Evolutionary conservation across 2,797 vertebrate species (phyloP).

Genomic region (Sitta carolinensis): DNA sequence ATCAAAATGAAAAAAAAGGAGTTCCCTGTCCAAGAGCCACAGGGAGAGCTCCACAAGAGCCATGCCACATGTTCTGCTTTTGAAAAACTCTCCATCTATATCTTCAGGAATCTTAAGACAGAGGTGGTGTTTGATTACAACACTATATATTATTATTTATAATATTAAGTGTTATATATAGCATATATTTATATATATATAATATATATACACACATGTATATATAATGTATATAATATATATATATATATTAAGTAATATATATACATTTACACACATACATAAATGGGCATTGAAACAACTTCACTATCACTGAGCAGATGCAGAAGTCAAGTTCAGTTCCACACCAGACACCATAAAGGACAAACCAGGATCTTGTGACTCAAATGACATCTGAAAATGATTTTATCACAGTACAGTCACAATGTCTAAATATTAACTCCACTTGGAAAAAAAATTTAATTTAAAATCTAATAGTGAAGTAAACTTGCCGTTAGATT

Average conservation of each 20-base stretch:
- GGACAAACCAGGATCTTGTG: not conserved
- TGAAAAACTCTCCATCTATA: not conserved
- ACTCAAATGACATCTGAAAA: not conserved
- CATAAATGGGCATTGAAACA: not conserved
- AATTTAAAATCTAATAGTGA: not conserved
- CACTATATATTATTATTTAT: not conserved
- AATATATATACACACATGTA: too few species aligned
- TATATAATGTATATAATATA: too few species aligned
- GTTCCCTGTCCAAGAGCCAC: not conserved
- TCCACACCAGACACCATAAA: not conserved
- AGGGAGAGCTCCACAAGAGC: not conserved
- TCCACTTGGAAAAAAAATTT: not conserved
- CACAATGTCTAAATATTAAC: not conserved
- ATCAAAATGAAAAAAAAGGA: not conserved
- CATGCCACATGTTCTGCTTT: not conserved
- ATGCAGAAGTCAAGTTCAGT: not conserved
- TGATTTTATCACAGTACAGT: not conserved
- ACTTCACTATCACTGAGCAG: not conserved
- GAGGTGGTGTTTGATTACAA: not conserved
- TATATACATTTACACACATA: not conserved
- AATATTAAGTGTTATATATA: not conserved
- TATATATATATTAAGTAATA: too few species aligned
- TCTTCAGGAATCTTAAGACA: not conserved
- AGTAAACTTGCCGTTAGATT: not conserved
- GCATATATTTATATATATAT: too few species aligned